Conservation (phyloP, 1,140 invertebrate species). For the Babylonia areolata region DNA sequence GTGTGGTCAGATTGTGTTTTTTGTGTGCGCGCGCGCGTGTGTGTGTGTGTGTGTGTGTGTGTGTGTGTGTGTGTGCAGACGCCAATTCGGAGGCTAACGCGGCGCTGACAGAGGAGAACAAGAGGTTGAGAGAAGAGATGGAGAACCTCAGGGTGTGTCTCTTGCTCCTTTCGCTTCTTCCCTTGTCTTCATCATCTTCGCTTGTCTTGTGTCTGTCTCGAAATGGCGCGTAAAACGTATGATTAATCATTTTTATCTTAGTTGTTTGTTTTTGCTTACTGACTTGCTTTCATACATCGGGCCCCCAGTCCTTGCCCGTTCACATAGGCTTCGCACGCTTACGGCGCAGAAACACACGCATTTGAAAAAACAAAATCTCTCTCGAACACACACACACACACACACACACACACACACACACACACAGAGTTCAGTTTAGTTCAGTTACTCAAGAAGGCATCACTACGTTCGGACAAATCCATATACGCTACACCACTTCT, state of each 20-base stretch:
- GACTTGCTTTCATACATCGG: no score
- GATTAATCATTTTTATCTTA: neutral
- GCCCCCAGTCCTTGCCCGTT: no score
- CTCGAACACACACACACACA: neutral
- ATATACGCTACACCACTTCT: no score
- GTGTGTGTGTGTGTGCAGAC: conserved; percentile 15
- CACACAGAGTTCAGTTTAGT: neutral
- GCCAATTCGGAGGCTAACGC: conserved; percentile 60
- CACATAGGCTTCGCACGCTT: no score
- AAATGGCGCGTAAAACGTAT: neutral
- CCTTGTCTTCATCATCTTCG: neutral
- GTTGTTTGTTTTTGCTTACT: no score
- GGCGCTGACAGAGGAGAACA: conserved; percentile 67
- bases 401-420: conserved; percentile 10
- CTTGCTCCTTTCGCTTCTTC: neutral
- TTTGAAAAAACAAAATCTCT: no score
- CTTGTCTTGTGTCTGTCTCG: neutral
- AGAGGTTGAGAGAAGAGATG: conserved; percentile 59
- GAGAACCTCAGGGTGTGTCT: conserved; percentile 64
- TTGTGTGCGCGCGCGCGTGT: no score
- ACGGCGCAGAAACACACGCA: no score
- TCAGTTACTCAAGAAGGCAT: no score
- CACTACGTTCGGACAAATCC: no score
- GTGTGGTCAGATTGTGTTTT: no score
- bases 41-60: no score